Conservation (phyloP, 2,113 vertebrate species). For the Sturnus vulgaris region DNA sequence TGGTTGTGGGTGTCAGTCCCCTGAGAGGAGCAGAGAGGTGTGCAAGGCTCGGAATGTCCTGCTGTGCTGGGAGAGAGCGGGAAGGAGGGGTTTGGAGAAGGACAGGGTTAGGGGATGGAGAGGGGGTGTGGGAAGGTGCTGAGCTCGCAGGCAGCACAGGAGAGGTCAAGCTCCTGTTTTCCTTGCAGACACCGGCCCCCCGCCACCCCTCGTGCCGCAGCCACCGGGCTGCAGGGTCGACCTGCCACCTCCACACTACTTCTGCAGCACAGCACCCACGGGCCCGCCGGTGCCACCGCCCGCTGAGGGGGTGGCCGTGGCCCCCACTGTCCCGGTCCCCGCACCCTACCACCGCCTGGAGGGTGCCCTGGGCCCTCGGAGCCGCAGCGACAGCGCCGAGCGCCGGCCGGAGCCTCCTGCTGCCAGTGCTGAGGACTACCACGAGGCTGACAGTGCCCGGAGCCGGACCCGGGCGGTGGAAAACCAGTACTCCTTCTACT, state of each 20-base stretch:
- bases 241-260: slow-evolving; percentile 76
- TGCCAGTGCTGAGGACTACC: slow-evolving; percentile 79
- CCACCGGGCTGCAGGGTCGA: slow-evolving; percentile 80
- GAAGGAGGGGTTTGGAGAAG: neutral
- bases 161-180: neutral
- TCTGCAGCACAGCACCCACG: slow-evolving; percentile 72
- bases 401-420: slow-evolving; percentile 81
- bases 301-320: slow-evolving; percentile 40
- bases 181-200: slow-evolving; percentile 67
- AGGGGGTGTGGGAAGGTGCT: neutral
- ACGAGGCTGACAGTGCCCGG: slow-evolving; percentile 82
- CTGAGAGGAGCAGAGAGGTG: neutral
- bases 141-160: neutral
- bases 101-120: neutral
- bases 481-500: slow-evolving; percentile 99
- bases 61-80: neutral
- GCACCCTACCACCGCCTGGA: slow-evolving; percentile 67
- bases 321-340: slow-evolving; percentile 34
- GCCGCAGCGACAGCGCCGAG: slow-evolving; percentile 87
- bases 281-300: slow-evolving; percentile 21
- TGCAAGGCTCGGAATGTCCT: rapidly evolving
- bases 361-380: slow-evolving; percentile 64
- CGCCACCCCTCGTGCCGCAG: slow-evolving; percentile 63
- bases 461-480: slow-evolving; percentile 87
- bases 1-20: neutral